phyloP scores from a whole-genome alignment of 2,888 invertebrate species.

The Fragum fragum region DNA sequence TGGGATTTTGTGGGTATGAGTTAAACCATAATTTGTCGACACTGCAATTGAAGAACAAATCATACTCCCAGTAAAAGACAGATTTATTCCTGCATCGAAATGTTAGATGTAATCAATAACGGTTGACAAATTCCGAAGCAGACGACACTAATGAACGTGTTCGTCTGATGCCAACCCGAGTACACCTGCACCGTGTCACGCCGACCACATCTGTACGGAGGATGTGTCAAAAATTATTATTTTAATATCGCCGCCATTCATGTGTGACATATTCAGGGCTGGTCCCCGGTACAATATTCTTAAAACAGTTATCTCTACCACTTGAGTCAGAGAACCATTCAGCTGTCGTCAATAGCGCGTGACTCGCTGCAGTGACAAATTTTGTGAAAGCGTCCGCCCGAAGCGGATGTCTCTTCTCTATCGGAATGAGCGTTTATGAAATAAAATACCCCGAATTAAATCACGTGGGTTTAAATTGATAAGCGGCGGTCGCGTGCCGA shows the following conservation, averaged over 20 bases:
- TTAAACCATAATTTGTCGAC: no score
- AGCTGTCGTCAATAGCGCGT: slow-evolving; percentile 16
- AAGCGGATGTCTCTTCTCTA: slow-evolving; percentile 27
- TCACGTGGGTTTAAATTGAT: slow-evolving; percentile 23
- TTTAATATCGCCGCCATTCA: slow-evolving; percentile 49
- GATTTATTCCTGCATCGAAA: neutral
- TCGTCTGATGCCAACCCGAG: slow-evolving; percentile 6
- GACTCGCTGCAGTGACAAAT: slow-evolving; percentile 20
- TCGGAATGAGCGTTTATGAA: slow-evolving; percentile 31
- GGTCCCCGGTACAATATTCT: neutral
- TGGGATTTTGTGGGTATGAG: no score
- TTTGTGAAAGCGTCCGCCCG: slow-evolving; percentile 22
- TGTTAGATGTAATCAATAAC: neutral
- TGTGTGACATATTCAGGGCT: neutral
- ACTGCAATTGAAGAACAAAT: no score
- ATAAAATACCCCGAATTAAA: slow-evolving; percentile 25
- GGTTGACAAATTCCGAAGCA: neutral
- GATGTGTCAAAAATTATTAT: slow-evolving; percentile 62
- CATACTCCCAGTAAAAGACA: no score
- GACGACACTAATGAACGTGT: slow-evolving; percentile 7
- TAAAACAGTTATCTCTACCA: neutral
- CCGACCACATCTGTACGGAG: slow-evolving; percentile 52
- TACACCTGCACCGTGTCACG: slow-evolving; percentile 45
- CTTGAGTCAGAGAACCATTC: neutral
- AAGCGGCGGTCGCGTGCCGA: slow-evolving; percentile 64